Evolutionary conservation across 37 sponge, comb jelly and placozoan species (phyloP), one percentile per base, ranked within the genome.

Genomic region (Crambe crambe): DNA sequence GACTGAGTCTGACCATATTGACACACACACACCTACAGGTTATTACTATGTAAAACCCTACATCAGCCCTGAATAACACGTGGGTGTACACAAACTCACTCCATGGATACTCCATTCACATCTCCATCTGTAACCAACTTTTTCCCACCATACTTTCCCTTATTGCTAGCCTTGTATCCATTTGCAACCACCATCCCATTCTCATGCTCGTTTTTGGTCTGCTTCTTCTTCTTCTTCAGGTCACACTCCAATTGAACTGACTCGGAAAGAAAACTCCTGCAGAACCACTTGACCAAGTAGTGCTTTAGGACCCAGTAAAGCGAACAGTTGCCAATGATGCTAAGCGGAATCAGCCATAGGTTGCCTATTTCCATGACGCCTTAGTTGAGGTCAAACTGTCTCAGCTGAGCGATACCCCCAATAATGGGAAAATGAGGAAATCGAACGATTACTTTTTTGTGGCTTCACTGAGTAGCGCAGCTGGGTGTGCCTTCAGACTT

Each of bases 201-300:
- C 23, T n/a, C n/a, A n/a, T n/a, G n/a, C n/a, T n/a, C n/a, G n/a
- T n/a, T n/a, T n/a, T n/a, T n/a, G n/a, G n/a, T n/a, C n/a, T n/a
- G n/a, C n/a, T n/a, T 3, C 71, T 40, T 21, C 27, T 6, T 37
- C 2, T 3, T 54, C 57, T 73, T 56, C 34, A 41, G 2, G 3
- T 12, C 32, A 17, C 42, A 36, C 23, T 56, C 57, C 25, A 73
- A 30, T 9, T 25, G 25, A 54, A 73, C 74, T 2, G 35, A 20
- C 17, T 32, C 42, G 18, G 27, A 21, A 4, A 42, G 51, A 26
- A 62, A 77, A 41, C 4, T 5, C 30, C 77, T 38, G 32, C 77
- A 77, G 29, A 38, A 35, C 77, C 77, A 77, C 34, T 77, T 42
- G 32, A 64, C 63, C 43, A 77, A 44, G 56, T 41, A 70, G 25